Evolutionary conservation across 2,113 vertebrate species (phyloP), one percentile per base, ranked within the genome.

Genomic region (Pterophyllum scalare): DNA sequence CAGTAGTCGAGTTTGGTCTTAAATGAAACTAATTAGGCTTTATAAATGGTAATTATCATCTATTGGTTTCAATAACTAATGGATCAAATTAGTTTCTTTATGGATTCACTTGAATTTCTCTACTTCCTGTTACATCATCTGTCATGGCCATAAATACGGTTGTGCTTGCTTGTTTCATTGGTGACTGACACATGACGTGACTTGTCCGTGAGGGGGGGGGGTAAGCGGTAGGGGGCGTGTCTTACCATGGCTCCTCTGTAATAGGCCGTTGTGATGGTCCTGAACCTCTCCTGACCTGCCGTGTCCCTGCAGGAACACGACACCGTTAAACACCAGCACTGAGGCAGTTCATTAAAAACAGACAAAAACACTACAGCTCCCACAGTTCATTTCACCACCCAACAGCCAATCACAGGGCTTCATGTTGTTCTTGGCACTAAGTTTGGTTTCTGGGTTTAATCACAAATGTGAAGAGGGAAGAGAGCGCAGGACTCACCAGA

Each of bases 221-320:
- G 15, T 6, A 75, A 31, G 56, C 65, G 82, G 84, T 6, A 75
- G 38, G 56, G 74, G 82, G 84, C 24, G 67, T 33, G 76, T 5
- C 84, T 96, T 91, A 98, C 97, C 97, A 98, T 98, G 74, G 97
- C 97, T 90, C 97, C 97, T 96, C 97, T 95, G 91, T 98, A 98
- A 80, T 98, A 98, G 10, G 97, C 97, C 3, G 97, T 98, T 0
- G 97, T 98, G 93, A 98, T 98, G 31, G 97, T 98, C 83, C 97
- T 96, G 93, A 98, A 98, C 85, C 97, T 92, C 93, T 98, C 97
- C 91, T 98, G 97, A 38, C 97, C 97, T 0, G 97, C 97, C 12
- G 97, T 98, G 93, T 98, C 97, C 97, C 97, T 95, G 85, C 52
- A 80, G 54, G 61, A 17, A 57, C 38, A 79, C 22, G 20, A 7